These are phyloP conservation scores for Sus cebifrons DNA, from an alignment of 2,797 vertebrate species.

Conservation along the genomic window DNA sequence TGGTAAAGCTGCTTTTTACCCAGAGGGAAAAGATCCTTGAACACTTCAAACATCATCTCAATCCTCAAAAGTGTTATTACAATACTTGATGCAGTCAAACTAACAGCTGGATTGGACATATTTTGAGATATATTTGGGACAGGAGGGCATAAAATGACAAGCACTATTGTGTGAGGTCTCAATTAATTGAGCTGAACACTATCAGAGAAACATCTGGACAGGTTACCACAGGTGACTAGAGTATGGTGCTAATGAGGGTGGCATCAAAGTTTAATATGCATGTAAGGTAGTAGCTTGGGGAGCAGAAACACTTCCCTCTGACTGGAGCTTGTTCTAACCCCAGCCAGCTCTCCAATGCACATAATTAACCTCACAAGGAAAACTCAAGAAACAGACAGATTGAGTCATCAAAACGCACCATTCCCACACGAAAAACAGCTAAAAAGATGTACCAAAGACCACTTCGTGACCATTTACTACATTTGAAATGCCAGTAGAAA, in stretches of 20 bases:
- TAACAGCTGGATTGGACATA: slow-evolving; percentile 72
- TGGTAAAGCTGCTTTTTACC: slow-evolving; percentile 45
- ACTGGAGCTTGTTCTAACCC: slow-evolving; percentile 27
- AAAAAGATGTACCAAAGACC: slow-evolving; percentile 30
- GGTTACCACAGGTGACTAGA: slow-evolving; percentile 72
- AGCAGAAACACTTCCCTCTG: slow-evolving; percentile 19
- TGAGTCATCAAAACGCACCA: slow-evolving; percentile 55
- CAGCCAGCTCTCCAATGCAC: slow-evolving; percentile 36
- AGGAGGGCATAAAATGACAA: slow-evolving; percentile 56
- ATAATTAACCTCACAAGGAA: slow-evolving; percentile 73
- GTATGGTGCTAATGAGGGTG: slow-evolving; percentile 55
- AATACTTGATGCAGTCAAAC: slow-evolving; percentile 68
- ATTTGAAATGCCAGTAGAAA: slow-evolving; percentile 28
- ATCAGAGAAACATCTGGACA: slow-evolving; percentile 76
- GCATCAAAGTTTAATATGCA: slow-evolving; percentile 66
- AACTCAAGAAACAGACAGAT: slow-evolving; percentile 35
- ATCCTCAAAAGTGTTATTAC: slow-evolving; percentile 56
- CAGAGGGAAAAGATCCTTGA: slow-evolving; percentile 61
- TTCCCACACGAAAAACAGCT: slow-evolving; percentile 34
- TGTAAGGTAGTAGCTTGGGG: background rate
- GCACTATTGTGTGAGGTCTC: slow-evolving; percentile 68
- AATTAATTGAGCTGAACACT: slow-evolving; percentile 65
- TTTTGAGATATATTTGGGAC: slow-evolving; percentile 72
- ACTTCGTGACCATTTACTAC: background rate
- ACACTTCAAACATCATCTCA: slow-evolving; percentile 67